Evolutionary conservation across 2,113 vertebrate genomes (phyloP), one percentile per base, ranked within the genome.

Genomic region (Heliornis fulica): DNA sequence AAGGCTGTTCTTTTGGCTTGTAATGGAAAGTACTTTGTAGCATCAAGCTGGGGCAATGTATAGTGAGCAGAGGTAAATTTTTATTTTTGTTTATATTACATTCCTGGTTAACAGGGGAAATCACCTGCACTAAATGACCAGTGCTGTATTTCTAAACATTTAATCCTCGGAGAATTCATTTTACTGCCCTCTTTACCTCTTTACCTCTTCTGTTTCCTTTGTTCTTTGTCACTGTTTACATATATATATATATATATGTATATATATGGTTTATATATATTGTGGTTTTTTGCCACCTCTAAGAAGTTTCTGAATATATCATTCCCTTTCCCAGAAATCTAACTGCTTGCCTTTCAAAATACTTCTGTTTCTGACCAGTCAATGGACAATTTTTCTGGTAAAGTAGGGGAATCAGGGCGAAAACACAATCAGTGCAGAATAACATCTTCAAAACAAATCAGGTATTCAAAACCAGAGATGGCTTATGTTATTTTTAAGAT

Each of bases 1-100:
- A 85, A 54, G 74, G 88, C 77, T 97, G 51, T 95, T 94, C 87
- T 82, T 97, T 95, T 88, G 85, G 70, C 57, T 93, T 96, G 64
- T 94, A 66, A 95, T 89, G 90, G 96, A 86, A 93, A 89, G 86
- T 93, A 54, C 57, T 93, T 94, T 71, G 46, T 50, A 88, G 46
- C 61, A 76, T 88, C 88, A 82, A 82, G 85, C 57, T 68, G 74
- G 25, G 36, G 75, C 74, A 48, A 79, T 26, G 38, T 74, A 60
- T 57, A 53, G 40, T 7, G 31, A 79, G 41, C 53, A 72, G 38
- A 86, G 25, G 60, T 81, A 56, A 31, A 74, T 74, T 90, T 74
- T 59, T 21, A 56, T 54, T 82, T 80, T 92, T 83, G 46, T 53
- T 95, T 95, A 51, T 84, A 19, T 66, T 2, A 0, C 9, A 16